Percentiles rank a stretch among this genome's conserved stretches.
These are phyloP conservation scores for Maniola jurtina DNA, from an alignment of 1,140 invertebrate genomes.

Conservation along the genomic window DNA sequence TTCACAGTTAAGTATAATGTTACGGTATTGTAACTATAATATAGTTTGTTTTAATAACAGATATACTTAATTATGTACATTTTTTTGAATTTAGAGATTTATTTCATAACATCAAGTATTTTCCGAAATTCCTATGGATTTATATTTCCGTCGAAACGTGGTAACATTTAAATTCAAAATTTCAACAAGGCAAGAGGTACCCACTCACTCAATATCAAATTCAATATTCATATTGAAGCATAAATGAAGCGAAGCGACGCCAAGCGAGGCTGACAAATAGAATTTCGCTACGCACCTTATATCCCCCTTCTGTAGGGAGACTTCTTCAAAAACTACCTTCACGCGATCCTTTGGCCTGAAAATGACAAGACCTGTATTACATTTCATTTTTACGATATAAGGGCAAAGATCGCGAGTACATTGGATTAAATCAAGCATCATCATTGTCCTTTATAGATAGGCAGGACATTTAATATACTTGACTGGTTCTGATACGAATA, in stretches of 20 bases:
- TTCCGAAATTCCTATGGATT: too few species aligned
- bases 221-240: conserved; percentile 23
- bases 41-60: conserved; percentile 22
- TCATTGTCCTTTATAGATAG: too few species aligned
- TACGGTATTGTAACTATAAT: too few species aligned
- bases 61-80: too few species aligned
- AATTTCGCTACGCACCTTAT: conserved; percentile 78
- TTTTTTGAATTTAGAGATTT: too few species aligned
- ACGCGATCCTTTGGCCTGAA: conserved; percentile 83
- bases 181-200: background rate
- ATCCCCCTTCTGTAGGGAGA: conserved; percentile 83
- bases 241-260: conserved; percentile 22
- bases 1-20: too few species aligned
- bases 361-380: conserved; percentile 39
- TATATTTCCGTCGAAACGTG: too few species aligned
- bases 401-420: background rate
- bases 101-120: too few species aligned
- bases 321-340: conserved; percentile 83
- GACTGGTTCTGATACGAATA: too few species aligned
- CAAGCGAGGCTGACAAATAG: conserved; percentile 20
- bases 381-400: conserved; percentile 15
- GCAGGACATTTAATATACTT: too few species aligned
- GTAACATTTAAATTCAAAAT: background rate
- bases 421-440: background rate
- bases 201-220: conserved; percentile 14